These are phyloP conservation scores for Phrynosoma blainvillii DNA, from an alignment of 2,113 vertebrate species.

Conservation along the genomic window DNA sequence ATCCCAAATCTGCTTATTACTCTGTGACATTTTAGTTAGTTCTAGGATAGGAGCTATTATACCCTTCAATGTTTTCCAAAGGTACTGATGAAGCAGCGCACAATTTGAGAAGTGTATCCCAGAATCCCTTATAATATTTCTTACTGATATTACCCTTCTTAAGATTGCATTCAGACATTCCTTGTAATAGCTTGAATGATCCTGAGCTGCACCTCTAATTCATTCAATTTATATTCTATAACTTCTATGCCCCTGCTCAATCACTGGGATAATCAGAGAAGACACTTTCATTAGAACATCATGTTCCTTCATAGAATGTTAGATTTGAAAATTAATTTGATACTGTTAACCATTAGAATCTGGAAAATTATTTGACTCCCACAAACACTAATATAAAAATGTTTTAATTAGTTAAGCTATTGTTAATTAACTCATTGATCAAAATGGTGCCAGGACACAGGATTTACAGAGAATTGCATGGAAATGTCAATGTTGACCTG, in stretches of 20 bases:
- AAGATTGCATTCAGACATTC: neutral
- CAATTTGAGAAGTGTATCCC: neutral
- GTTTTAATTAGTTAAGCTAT: no score
- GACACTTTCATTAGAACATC: no score
- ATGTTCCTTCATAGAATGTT: no score
- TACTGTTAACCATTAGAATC: no score
- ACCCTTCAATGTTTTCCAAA: neutral
- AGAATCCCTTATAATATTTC: neutral
- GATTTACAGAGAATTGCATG: no score
- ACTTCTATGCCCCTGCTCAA: neutral
- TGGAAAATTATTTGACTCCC: no score
- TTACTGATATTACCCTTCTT: neutral
- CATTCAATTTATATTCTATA: neutral
- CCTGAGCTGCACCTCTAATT: neutral
- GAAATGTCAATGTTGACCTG: no score
- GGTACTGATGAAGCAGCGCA: neutral
- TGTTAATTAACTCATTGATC: neutral
- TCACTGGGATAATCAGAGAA: no score
- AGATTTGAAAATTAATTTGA: no score
- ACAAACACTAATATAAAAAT: no score
- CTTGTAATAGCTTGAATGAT: neutral
- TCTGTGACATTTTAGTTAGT: neutral
- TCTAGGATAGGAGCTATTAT: neutral
- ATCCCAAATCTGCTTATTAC: neutral
- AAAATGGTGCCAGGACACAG: neutral